These are phyloP conservation scores for Regulus satrapa DNA, from an alignment of 2,113 vertebrate genomes.

Conservation along the genomic window DNA sequence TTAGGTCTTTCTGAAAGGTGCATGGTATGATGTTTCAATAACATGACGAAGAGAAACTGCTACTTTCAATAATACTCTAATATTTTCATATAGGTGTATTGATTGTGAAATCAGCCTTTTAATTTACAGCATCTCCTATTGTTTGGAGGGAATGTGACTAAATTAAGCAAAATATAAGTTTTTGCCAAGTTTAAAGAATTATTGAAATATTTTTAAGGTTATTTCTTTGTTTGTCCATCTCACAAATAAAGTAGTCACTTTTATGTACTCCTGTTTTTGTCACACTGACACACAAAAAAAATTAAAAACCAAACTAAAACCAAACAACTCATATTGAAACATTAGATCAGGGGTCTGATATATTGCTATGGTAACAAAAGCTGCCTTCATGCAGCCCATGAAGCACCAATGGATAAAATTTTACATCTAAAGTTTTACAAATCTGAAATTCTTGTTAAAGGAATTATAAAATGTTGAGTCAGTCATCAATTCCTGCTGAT, in stretches of 20 bases:
- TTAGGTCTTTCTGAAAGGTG: neutral
- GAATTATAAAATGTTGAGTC: neutral
- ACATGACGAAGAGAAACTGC: neutral
- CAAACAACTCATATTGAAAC: neutral
- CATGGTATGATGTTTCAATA: neutral
- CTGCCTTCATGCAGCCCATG: neutral
- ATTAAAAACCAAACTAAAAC: neutral
- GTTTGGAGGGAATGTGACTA: neutral
- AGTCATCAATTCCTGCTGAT: neutral
- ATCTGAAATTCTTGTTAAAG: neutral
- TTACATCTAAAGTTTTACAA: neutral
- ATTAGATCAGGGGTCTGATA: neutral
- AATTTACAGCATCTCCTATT: neutral
- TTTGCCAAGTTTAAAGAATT: neutral
- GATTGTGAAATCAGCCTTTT: neutral
- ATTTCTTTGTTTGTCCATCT: neutral
- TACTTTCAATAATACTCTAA: neutral
- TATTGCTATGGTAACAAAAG: neutral
- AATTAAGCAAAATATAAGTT: neutral
- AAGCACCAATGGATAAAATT: neutral
- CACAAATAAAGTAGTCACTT: neutral
- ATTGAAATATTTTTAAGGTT: neutral
- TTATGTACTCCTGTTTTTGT: neutral
- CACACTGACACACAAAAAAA: neutral
- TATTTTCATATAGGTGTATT: neutral